Evolutionary conservation across 2,888 invertebrate species (phyloP).

Genomic region (Cephonodes hylas): DNA sequence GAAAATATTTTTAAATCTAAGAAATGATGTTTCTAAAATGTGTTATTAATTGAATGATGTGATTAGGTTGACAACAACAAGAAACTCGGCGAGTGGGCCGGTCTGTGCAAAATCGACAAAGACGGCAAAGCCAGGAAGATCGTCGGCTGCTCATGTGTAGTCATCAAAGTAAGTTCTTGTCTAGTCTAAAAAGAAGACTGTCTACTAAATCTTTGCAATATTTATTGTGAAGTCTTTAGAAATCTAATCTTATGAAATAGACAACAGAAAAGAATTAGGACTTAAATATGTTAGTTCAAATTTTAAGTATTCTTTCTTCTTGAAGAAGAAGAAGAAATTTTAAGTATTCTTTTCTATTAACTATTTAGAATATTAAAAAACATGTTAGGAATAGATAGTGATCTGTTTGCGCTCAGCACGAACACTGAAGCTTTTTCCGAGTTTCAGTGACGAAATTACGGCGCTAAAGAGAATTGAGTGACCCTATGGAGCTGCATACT

Average conservation of each 20-base stretch:
- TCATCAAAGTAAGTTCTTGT: conserved; percentile 90
- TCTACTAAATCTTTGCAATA: too few relatives aligned
- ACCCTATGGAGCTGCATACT: conserved; percentile 68
- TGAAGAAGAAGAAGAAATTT: too few relatives aligned
- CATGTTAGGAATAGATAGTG: not conserved
- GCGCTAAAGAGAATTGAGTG: conserved; percentile 58
- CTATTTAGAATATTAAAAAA: not conserved
- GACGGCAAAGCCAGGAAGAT: conserved; percentile 99
- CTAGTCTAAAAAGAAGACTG: too few relatives aligned
- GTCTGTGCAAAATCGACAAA: conserved; percentile 99
- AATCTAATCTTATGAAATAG: too few relatives aligned
- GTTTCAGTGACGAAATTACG: conserved; percentile 45
- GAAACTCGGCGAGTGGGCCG: conserved; percentile 99
- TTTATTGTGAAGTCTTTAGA: too few relatives aligned
- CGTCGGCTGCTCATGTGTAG: conserved; percentile 98
- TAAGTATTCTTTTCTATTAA: too few relatives aligned
- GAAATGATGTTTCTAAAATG: too few relatives aligned
- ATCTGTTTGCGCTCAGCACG: conserved; percentile 62
- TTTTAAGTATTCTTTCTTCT: too few relatives aligned
- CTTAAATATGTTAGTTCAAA: too few relatives aligned
- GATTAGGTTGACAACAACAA: conserved; percentile 96
- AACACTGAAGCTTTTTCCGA: conserved; percentile 47
- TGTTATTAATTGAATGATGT: not conserved
- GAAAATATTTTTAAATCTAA: not conserved
- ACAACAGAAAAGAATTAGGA: too few relatives aligned